Evolutionary conservation across 2,113 vertebrate genomes (phyloP).

Genomic region (Psettodes erumei): DNA sequence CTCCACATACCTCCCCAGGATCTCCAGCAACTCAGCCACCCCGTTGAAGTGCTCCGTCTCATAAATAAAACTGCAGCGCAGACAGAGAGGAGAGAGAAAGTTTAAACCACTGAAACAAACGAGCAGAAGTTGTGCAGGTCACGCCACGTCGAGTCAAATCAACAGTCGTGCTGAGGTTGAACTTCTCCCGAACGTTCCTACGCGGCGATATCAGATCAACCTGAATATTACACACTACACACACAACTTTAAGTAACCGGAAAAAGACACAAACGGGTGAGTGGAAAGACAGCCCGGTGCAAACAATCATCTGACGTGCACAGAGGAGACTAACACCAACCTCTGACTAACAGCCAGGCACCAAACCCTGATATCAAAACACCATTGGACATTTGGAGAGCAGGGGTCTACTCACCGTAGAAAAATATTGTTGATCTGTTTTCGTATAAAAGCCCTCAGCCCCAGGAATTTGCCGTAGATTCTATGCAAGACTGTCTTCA

Average conservation of each 20-base stretch:
- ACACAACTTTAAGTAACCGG: background rate
- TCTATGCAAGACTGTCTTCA: slow-evolving; percentile 99
- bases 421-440: slow-evolving; percentile 99
- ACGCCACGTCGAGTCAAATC: no score
- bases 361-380: no score
- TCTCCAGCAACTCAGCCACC: slow-evolving; percentile 99
- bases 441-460: slow-evolving; percentile 99
- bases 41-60: slow-evolving; percentile 99
- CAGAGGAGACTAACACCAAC: background rate
- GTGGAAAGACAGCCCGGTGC: no score
- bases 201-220: no score
- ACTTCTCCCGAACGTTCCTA: no score
- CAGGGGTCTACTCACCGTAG: slow-evolving; percentile 91
- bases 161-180: no score
- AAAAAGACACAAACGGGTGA: no score
- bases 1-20: slow-evolving; percentile 94
- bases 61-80: slow-evolving; percentile 95
- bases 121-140: background rate
- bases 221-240: no score
- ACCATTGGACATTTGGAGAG: background rate
- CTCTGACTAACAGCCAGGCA: no score
- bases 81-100: slow-evolving; percentile 39
- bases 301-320: background rate
- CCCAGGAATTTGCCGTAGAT: slow-evolving; percentile 99
- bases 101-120: background rate